These are phyloP conservation scores for Odontamblyopus lacepedii DNA, from an alignment of 2,797 vertebrate genomes.

Conservation along the genomic window DNA sequence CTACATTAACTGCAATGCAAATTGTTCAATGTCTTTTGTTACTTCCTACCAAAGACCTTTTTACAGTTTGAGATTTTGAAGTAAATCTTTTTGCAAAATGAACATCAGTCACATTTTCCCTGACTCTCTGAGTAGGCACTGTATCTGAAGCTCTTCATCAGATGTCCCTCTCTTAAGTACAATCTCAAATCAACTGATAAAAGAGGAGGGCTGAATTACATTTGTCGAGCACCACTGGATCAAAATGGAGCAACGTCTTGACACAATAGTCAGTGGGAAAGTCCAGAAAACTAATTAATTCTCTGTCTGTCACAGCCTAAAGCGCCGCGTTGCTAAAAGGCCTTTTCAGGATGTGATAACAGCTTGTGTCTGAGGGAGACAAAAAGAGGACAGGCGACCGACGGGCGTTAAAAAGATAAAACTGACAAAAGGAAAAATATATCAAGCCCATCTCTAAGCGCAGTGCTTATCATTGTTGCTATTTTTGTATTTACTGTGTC, in stretches of 20 bases:
- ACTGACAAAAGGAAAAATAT: conserved; percentile 59
- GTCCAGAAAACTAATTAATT: conserved; percentile 80
- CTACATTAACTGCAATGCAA: conserved; percentile 11
- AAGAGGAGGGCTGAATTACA: conserved; percentile 70
- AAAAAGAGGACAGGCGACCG: conserved; percentile 50
- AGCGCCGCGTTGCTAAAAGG: conserved; percentile 63
- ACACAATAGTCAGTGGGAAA: conserved; percentile 73
- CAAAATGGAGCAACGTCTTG: conserved; percentile 69
- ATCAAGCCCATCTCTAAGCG: conserved; percentile 69
- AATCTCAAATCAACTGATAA: conserved; percentile 66
- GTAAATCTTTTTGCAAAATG: conserved; percentile 49
- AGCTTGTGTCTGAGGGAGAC: conserved; percentile 65
- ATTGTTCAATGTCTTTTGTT: conserved; percentile 27
- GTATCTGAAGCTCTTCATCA: conserved; percentile 54
- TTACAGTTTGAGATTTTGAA: conserved; percentile 40
- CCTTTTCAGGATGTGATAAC: conserved; percentile 68
- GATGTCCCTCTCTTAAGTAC: conserved; percentile 63
- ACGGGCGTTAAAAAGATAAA: conserved; percentile 66
- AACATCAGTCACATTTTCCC: conserved; percentile 53
- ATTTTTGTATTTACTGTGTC: conserved; percentile 72
- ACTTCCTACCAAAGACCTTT: conserved; percentile 25
- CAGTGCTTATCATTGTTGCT: conserved; percentile 69
- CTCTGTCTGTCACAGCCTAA: conserved; percentile 68
- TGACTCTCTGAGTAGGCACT: conserved; percentile 44
- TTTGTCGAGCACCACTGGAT: conserved; percentile 70